Evolutionary conservation across 2,888 invertebrate species (phyloP), one percentile per base, ranked within the genome.

Genomic region (Thalpophila matura): DNA sequence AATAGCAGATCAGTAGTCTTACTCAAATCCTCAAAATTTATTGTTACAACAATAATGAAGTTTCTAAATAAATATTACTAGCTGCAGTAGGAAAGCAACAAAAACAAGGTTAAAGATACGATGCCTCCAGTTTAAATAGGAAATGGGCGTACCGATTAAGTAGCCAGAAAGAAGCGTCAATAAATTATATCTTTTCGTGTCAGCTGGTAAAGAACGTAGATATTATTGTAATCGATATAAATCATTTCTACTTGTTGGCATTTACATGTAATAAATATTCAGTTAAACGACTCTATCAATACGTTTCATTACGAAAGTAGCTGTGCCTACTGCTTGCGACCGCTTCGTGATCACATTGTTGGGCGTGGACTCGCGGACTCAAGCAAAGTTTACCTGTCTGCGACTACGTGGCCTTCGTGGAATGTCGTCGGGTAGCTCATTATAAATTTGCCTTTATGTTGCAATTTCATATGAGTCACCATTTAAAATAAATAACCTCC

Each of bases 341-440:
- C 45, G 69, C 53, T 53, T 60, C 40, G 67, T 62, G 65, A 56
- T 68, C 69, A 63, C 64, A 77, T 67, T 58, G 73, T 71, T 68
- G 71, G 83, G 77, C 69, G 75, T 72, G 74, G 79, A 67, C 73
- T 79, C 77, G 77, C 76, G 74, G 79, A 66, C 72, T 80, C 73
- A 75, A 66, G 79, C 83, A 79, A 83, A 85, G 79, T 85, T 86
- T 87, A 86, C 88, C 86, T 86, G 86, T 83, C 83, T 83, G 80
- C 77, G 79, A 81, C 83, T 80, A 79, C 83, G 77, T 79, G 74
- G 77, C 77, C 82, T 83, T 84, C 83, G 83, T 85, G 91, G 92
- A 93, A 93, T 93, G 92, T 89, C 85, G 91, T 86, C 84, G 86
- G 86, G 86, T 86, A 80, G 85, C 89, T 85, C 89, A 90, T 91